Evolutionary conservation across 2,113 vertebrate species (phyloP).

Genomic region (Rousettus leschenaultii): DNA sequence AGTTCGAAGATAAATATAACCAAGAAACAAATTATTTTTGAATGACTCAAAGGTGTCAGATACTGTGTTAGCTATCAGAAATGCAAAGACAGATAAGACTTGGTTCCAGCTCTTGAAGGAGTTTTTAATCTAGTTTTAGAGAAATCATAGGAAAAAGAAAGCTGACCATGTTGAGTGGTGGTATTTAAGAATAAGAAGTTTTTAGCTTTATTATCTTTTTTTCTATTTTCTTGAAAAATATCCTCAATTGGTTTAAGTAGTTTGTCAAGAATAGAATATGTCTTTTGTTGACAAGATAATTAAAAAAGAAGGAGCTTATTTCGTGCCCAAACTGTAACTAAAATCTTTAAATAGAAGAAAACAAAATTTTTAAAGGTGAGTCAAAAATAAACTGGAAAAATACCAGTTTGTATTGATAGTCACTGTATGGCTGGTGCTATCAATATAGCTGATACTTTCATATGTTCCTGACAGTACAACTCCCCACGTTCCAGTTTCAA

Average conservation of each 20-base stretch:
- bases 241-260: background rate
- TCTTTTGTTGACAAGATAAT: background rate
- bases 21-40: background rate
- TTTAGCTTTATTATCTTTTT: background rate
- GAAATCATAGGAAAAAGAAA: background rate
- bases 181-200: background rate
- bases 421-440: background rate
- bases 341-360: background rate
- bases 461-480: background rate
- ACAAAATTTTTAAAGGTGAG: background rate
- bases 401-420: background rate
- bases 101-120: background rate
- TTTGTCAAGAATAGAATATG: background rate
- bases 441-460: background rate
- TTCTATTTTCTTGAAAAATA: slow-evolving; percentile 25
- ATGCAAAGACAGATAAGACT: background rate
- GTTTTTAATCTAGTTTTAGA: slow-evolving; percentile 28
- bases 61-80: slow-evolving; percentile 1
- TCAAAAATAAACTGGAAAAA: background rate
- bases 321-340: background rate
- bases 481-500: background rate
- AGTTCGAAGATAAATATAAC: background rate
- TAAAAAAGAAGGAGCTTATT: background rate
- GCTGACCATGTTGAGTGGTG: background rate
- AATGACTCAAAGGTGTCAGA: background rate